Conservation (phyloP, 2,797 vertebrate genomes). For the Tapirus indicus region DNA sequence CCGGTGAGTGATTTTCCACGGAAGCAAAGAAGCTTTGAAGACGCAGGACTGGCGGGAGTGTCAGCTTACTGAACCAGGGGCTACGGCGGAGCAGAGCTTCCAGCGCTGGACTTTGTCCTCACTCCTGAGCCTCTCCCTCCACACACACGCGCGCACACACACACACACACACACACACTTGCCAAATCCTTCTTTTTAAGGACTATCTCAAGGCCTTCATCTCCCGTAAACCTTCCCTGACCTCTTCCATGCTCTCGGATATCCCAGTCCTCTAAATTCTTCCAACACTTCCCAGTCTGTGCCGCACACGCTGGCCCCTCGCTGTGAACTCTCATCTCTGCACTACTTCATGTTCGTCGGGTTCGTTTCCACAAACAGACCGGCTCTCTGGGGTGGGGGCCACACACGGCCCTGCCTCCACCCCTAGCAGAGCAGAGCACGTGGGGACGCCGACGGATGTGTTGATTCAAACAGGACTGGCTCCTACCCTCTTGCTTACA, state of each 20-base stretch:
- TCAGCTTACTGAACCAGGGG: neutral
- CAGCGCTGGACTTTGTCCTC: neutral
- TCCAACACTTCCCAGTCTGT: neutral
- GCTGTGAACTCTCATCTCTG: neutral
- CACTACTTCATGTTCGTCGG: accelerated
- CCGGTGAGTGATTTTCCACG: conserved; percentile 62
- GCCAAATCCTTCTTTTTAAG: neutral
- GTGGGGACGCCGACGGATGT: neutral
- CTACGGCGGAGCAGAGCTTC: neutral
- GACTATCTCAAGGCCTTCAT: neutral
- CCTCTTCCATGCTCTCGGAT: neutral
- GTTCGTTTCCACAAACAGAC: neutral
- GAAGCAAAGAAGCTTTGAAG: neutral
- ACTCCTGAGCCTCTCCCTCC: neutral
- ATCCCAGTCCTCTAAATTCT: neutral
- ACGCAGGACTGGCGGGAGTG: accelerated
- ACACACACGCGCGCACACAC: too few species aligned
- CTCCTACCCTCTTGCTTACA: neutral
- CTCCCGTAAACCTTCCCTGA: neutral
- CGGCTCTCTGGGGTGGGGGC: neutral
- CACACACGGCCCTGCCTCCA: neutral
- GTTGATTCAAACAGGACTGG: neutral
- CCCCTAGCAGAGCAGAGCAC: neutral
- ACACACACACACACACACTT: accelerated
- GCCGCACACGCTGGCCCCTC: neutral